A percentile compares a stretch with the other conserved stretches of the same genome.
Conservation (phyloP, 1,140 invertebrate species). For the Heliconius congener region DNA sequence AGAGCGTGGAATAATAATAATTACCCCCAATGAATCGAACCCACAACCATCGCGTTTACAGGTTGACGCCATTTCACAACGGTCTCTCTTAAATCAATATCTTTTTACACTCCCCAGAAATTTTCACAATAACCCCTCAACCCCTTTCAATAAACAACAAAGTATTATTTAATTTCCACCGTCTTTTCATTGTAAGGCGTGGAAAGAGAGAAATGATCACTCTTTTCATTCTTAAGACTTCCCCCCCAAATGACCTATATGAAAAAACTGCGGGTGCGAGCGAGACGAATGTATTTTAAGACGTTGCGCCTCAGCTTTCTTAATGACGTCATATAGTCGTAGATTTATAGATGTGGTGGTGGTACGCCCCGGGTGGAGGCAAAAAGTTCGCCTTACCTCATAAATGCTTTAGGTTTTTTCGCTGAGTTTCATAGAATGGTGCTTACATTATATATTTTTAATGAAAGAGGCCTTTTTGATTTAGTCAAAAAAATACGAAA, state of each 20-base stretch:
- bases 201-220: slow-evolving; percentile 55
- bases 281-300: slow-evolving; percentile 64
- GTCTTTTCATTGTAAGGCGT: slow-evolving; percentile 78
- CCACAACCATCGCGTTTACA: background rate
- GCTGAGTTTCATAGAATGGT: background rate
- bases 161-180: slow-evolving; percentile 80
- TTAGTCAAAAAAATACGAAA: too few relatives aligned
- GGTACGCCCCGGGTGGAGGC: slow-evolving; percentile 52
- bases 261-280: slow-evolving; percentile 54
- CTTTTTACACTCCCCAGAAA: slow-evolving; percentile 73
- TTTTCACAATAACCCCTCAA: slow-evolving; percentile 67
- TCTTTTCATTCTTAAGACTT: slow-evolving; percentile 67
- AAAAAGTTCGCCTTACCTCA: slow-evolving; percentile 65
- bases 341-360: slow-evolving; percentile 74
- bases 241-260: slow-evolving; percentile 36
- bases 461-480: too few relatives aligned
- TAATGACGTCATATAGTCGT: slow-evolving; percentile 70
- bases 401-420: slow-evolving; percentile 61
- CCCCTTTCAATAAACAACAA: slow-evolving; percentile 77
- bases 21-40: background rate
- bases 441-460: background rate
- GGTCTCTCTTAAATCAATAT: slow-evolving; percentile 72
- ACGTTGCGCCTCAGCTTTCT: slow-evolving; percentile 69
- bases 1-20: too few relatives aligned
- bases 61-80: background rate